phyloP scores from a whole-genome alignment of 2,797 vertebrate species.

The Hylomyscus alleni region DNA sequence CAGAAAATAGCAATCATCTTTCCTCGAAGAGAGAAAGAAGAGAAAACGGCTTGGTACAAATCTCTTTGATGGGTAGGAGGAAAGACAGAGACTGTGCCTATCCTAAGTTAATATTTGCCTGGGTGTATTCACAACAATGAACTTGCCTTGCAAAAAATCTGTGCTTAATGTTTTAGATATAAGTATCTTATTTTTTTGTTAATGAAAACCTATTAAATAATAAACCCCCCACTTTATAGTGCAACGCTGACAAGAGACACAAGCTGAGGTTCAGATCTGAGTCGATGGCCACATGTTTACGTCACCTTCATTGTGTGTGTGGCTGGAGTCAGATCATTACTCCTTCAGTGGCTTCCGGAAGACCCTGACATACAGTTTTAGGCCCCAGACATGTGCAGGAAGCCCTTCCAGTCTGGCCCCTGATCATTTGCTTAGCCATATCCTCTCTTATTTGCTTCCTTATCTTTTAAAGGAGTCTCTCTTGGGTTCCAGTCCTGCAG shows the following conservation, averaged over 20 bases:
- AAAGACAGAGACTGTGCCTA: neutral
- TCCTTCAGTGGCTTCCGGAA: neutral
- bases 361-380: accelerated
- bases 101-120: neutral
- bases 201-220: neutral
- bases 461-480: neutral
- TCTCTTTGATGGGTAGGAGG: neutral
- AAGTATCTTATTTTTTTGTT: neutral
- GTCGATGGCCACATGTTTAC: neutral
- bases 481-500: neutral
- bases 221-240: neutral
- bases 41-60: neutral
- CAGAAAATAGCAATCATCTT: neutral
- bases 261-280: neutral
- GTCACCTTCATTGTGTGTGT: accelerated
- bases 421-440: neutral
- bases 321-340: neutral
- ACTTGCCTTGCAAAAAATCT: neutral
- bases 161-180: neutral
- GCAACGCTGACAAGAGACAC: neutral
- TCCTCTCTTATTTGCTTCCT: neutral
- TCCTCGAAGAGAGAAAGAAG: neutral
- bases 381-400: neutral
- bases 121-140: neutral
- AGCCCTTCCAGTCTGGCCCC: neutral